Base-by-base conservation (phyloP, 1,140 invertebrate genomes). In the Zaprionus tsacasi region DNA sequence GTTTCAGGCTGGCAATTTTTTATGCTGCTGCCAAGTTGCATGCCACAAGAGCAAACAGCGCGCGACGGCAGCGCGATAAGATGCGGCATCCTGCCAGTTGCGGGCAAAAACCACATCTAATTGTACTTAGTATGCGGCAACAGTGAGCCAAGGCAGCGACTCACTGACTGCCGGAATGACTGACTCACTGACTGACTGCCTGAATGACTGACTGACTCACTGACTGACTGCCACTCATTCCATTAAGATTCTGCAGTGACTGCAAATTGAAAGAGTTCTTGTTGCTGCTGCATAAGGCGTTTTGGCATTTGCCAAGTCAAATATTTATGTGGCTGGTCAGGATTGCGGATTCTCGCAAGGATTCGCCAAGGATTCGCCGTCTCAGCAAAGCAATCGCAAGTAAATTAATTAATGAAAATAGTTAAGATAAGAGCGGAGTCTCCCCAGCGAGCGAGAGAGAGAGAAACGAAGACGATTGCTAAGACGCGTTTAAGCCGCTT, bases 401-500 rank as follows among this genome's bases (percentile, higher is more conserved):
- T 81, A 81, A 88, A 88, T 83, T 88, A 88, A 88, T 88, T 88
- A 88, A 88, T 80, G 78, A 73, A 77, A 77, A 76, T 76, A 79
- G 70, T 71, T 35, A 64, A 57, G 65, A 60, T 48, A 57, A 50
- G 54, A 65, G n/a, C 21, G 6, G 45, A 43, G 52, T 48, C 30
- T 6, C 56, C 15, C 3, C 11, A 30, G 70, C 48, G 56, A 25
- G 3, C 13, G 21, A 40, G 35, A 11, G 13, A 7, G n/a, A 60
- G 55, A 36, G 60, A 57, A 48, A 21, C 27, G 27, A 30, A 30
- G 21, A 21, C 21, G 21, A 21, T 1, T 21, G 21, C 63, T 36
- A 54, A 60, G 52, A 33, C 12, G 54, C 35, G 52, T 43, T 75
- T 75, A 70, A 75, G 59, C 59, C 35, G 58, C 71, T 73, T 70